Conservation (phyloP, 2,888 invertebrate species). For the Ceriagrion tenellum region DNA sequence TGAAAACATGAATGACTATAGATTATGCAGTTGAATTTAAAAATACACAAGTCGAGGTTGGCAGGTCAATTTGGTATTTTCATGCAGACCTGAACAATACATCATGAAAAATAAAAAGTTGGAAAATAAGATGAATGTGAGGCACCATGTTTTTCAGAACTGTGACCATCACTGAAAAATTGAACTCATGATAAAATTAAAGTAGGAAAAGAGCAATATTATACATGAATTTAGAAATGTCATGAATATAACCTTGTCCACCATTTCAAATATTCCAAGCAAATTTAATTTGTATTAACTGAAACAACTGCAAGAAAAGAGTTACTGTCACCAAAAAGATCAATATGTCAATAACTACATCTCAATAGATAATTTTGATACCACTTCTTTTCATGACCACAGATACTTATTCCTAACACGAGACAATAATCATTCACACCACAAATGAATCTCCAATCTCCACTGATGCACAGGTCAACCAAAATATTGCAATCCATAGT, state of each 20-base stretch:
- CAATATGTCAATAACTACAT: neutral
- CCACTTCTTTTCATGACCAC: neutral
- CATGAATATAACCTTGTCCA: neutral
- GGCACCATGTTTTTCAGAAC: neutral
- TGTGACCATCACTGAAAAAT: neutral
- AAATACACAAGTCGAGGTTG: neutral
- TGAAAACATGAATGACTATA: neutral
- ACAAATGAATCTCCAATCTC: conserved; percentile 53
- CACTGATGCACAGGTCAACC: conserved; percentile 35
- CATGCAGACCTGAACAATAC: neutral
- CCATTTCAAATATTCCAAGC: neutral
- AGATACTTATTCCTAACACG: neutral
- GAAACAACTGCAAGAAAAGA: neutral
- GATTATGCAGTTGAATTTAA: neutral
- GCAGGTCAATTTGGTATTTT: neutral
- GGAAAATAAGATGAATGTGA: neutral
- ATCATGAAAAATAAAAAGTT: neutral
- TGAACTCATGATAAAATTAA: neutral
- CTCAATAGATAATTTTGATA: neutral
- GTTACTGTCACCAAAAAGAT: neutral
- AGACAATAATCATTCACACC: conserved; percentile 58
- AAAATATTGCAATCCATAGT: conserved; percentile 52
- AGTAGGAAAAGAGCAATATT: neutral
- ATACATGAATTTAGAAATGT: neutral
- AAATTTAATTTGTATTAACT: neutral